Base-by-base conservation (phyloP, 2,113 vertebrate genomes). In the Salvelinus alpinus region DNA sequence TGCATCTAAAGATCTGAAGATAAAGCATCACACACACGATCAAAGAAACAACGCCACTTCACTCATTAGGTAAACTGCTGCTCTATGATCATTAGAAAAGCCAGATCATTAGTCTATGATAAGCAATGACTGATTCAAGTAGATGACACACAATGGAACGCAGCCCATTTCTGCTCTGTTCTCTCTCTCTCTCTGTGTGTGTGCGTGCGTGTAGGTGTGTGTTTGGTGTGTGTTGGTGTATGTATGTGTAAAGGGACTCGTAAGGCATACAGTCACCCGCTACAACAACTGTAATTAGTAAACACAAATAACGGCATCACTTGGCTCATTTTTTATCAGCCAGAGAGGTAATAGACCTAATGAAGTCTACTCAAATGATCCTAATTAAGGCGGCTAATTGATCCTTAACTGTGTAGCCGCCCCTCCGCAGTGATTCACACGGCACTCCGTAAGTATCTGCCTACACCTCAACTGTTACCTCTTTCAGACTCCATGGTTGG, bases 211-310 rank as follows among this genome's bases (percentile, higher is more conserved):
- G 9, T n/a, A 62, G n/a, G 25, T 27, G 44, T 9, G 47, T 20
- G 24, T 13, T 38, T 44, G 38, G 3, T 13, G 16, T 54, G 14
- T 18, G 51, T 5, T 44, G 38, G 16, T 18, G 48, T 5, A 5
- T 54, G 51, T 71, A 66, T 4, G 51, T 64, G 77, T 3, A 44
- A 11, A 74, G 80, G 31, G 70, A 80, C 78, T 79, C 77, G 22
- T 57, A 78, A 86, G 72, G 82, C 83, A 88, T 14, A 57, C 44
- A 70, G 76, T 72, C 86, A 78, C 75, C 76, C 7, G 77, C 80
- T 81, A 79, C 77, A 85, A 80, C 78, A 68, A 76, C 65, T 22
- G 13, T 82, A 90, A 91, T 91, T 88, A 91, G 87, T 78, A 72
- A 62, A 73, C 73, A 77, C 70, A 88, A 89, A 88, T 66, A 76